phyloP scores from a whole-genome alignment of 2,888 invertebrate genomes.

The Monoplex corrugatus region DNA sequence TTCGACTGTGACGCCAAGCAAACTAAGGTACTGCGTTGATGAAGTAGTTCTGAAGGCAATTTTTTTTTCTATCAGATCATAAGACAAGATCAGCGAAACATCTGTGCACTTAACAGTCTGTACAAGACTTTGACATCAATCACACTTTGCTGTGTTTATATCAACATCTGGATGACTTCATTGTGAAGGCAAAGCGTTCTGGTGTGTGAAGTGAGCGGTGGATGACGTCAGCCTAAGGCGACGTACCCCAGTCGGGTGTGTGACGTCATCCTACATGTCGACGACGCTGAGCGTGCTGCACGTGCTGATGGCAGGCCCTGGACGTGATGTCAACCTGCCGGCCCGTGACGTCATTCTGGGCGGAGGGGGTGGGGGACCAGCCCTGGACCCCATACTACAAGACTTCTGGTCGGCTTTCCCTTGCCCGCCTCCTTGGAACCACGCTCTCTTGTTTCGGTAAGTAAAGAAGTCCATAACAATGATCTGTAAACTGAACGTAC shows the following conservation, averaged over 20 bases:
- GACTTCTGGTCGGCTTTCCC: constrained; percentile 64
- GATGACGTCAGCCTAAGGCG: constrained; percentile 16
- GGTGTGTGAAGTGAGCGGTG: not conserved
- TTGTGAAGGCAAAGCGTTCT: not conserved
- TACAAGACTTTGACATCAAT: too few relatives aligned
- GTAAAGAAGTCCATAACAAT: too few relatives aligned
- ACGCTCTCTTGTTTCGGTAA: constrained; percentile 58
- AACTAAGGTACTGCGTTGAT: too few relatives aligned
- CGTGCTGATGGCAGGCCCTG: constrained; percentile 45
- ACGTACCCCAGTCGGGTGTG: not conserved
- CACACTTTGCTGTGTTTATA: too few relatives aligned
- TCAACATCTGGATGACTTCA: not conserved
- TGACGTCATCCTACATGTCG: constrained; percentile 43
- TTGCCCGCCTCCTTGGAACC: constrained; percentile 66
- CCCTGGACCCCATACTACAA: constrained; percentile 58
- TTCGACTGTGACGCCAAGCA: too few relatives aligned
- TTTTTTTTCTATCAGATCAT: too few relatives aligned
- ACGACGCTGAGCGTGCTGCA: constrained; percentile 45
- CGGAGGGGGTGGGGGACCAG: not conserved
- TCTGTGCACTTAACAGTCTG: too few relatives aligned
- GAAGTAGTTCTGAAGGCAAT: too few relatives aligned
- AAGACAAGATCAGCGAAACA: too few relatives aligned
- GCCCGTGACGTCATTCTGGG: constrained; percentile 37
- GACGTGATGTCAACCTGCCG: constrained; percentile 49
- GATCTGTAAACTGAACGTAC: too few relatives aligned